These are phyloP conservation scores for Pristionchus fissidentatus DNA, from an alignment of 2,888 invertebrate species.

Conservation along the genomic window DNA sequence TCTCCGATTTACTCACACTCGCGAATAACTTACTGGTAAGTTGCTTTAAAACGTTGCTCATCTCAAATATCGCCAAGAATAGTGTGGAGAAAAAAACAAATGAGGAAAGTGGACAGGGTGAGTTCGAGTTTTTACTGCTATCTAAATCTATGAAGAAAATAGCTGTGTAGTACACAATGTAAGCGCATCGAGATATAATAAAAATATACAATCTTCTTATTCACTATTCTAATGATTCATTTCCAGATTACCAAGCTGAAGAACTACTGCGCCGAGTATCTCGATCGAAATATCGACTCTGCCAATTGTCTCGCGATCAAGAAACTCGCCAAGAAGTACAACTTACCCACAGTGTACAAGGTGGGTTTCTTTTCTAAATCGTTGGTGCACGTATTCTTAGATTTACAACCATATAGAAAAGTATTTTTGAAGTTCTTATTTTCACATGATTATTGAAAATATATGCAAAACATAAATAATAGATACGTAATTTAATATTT, in stretches of 20 bases:
- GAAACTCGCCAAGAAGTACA: conserved; percentile 81
- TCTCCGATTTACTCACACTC: conserved; percentile 81
- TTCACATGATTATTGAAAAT: neutral
- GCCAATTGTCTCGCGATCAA: conserved; percentile 82
- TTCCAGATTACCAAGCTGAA: conserved; percentile 77
- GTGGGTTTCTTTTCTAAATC: conserved; percentile 72
- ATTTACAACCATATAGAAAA: neutral
- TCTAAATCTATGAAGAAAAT: no score
- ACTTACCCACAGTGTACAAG: conserved; percentile 80
- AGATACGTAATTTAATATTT: neutral
- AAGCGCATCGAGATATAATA: no score
- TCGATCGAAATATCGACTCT: conserved; percentile 81
- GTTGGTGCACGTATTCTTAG: no score
- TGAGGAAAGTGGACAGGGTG: no score
- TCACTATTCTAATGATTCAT: neutral
- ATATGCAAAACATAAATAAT: no score
- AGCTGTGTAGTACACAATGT: no score
- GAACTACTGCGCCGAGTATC: conserved; percentile 82
- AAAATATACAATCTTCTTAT: no score
- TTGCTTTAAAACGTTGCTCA: no score
- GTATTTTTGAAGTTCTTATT: no score
- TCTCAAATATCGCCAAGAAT: no score
- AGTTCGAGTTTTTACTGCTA: no score
- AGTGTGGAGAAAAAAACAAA: no score
- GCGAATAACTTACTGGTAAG: conserved; percentile 82